Evolutionary conservation across 2,888 invertebrate genomes (phyloP).

Genomic region (Drosophila anomelani): DNA sequence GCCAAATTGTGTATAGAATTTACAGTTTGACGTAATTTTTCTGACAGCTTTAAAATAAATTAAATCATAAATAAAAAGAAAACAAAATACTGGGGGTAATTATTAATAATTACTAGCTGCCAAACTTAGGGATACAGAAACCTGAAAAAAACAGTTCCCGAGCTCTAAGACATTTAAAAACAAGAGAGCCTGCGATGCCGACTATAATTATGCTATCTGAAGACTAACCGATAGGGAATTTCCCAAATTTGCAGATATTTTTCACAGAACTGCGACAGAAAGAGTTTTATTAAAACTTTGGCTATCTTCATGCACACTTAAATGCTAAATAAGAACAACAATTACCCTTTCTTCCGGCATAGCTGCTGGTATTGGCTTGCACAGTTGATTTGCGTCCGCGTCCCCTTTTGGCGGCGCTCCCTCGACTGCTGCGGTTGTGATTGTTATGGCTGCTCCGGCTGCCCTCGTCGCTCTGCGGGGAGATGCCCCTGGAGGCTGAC

Average conservation of each 20-base stretch:
- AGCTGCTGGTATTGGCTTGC: slow-evolving; percentile 70
- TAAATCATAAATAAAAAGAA: neutral
- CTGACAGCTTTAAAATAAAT: neutral
- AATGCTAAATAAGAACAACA: neutral
- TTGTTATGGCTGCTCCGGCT: slow-evolving; percentile 86
- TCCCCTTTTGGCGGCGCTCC: slow-evolving; percentile 74
- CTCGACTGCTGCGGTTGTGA: slow-evolving; percentile 71
- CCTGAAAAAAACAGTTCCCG: neutral
- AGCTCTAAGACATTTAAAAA: neutral
- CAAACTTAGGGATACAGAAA: neutral
- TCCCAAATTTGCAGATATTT: neutral
- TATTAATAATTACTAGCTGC: neutral
- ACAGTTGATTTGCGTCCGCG: slow-evolving; percentile 89
- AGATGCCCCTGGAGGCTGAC: slow-evolving; percentile 91
- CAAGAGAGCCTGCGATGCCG: neutral
- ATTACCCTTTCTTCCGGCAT: slow-evolving; percentile 80
- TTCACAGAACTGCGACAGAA: neutral
- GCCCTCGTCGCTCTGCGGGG: slow-evolving; percentile 91
- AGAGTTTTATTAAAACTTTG: neutral
- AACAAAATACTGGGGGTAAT: neutral
- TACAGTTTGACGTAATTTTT: neutral
- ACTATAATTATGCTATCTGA: neutral
- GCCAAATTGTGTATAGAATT: neutral
- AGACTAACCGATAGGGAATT: neutral
- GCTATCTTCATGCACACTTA: neutral